Evolutionary conservation across 2,113 vertebrate species (phyloP).

Genomic region (Bujurquina vittata): DNA sequence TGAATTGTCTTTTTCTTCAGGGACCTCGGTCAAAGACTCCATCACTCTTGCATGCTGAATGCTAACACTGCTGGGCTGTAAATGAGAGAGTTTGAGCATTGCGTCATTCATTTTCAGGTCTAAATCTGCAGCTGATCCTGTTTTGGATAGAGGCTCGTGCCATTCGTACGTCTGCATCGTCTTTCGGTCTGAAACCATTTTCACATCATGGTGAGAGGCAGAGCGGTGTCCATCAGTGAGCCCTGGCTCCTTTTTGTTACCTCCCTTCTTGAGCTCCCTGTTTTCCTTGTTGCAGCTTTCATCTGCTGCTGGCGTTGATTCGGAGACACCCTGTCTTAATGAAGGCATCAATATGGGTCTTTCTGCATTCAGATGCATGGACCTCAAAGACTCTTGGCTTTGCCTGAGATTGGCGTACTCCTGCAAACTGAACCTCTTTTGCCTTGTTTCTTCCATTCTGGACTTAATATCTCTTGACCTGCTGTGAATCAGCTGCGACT

Average conservation of each 20-base stretch:
- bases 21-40: constrained; percentile 86
- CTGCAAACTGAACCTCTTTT: constrained; percentile 75
- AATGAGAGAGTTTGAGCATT: constrained; percentile 49
- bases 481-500: constrained; percentile 45
- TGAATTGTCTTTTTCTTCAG: constrained; percentile 88
- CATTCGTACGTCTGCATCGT: constrained; percentile 5
- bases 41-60: constrained; percentile 84
- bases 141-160: constrained; percentile 68
- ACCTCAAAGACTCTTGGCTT: constrained; percentile 67
- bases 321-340: constrained; percentile 74
- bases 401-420: constrained; percentile 60
- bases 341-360: constrained; percentile 37
- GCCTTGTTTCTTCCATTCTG: constrained; percentile 62
- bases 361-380: constrained; percentile 69
- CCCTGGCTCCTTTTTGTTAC: constrained; percentile 44
- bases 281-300: constrained; percentile 65
- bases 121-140: constrained; percentile 80
- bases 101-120: constrained; percentile 76
- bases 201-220: constrained; percentile 63
- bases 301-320: constrained; percentile 64
- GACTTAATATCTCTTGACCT: constrained; percentile 54
- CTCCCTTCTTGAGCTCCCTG: constrained; percentile 66
- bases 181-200: constrained; percentile 51
- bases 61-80: constrained; percentile 79
- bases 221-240: constrained; percentile 49